Evolutionary conservation across 2,113 vertebrate genomes (phyloP).

Genomic region (Bufo bufo): DNA sequence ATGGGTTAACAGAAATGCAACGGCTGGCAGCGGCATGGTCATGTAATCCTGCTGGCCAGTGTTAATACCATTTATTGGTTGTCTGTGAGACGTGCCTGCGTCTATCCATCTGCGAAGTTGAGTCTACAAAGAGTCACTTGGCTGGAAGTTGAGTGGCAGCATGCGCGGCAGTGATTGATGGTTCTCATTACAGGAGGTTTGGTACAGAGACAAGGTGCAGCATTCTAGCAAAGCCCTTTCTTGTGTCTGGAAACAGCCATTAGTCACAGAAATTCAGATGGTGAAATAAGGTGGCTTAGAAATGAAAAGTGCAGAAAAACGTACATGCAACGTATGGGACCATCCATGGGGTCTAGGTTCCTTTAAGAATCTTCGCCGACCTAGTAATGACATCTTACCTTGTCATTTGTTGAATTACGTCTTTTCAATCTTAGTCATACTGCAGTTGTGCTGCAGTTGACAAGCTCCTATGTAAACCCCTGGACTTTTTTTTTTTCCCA

Average conservation of each 20-base stretch:
- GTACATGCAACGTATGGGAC: neutral
- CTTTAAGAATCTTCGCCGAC: neutral
- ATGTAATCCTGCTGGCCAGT: neutral
- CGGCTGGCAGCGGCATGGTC: neutral
- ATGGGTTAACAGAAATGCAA: neutral
- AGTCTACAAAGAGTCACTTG: neutral
- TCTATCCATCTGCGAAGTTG: neutral
- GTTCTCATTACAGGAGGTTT: constrained; percentile 31
- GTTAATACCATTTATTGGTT: neutral
- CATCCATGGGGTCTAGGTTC: neutral
- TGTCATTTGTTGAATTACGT: neutral
- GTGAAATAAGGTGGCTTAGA: neutral
- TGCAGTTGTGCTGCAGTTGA: neutral
- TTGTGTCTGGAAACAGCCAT: neutral
- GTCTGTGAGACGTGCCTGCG: neutral
- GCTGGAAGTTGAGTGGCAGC: neutral
- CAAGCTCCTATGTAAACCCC: neutral
- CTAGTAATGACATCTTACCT: neutral
- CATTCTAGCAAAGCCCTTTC: neutral
- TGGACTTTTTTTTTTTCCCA: neutral
- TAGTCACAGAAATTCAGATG: neutral
- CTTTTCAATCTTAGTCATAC: neutral
- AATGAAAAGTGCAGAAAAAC: neutral
- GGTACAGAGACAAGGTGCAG: neutral
- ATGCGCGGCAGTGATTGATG: neutral